Evolutionary conservation across 2,113 vertebrate species (phyloP).

Genomic region (Channa maculata): DNA sequence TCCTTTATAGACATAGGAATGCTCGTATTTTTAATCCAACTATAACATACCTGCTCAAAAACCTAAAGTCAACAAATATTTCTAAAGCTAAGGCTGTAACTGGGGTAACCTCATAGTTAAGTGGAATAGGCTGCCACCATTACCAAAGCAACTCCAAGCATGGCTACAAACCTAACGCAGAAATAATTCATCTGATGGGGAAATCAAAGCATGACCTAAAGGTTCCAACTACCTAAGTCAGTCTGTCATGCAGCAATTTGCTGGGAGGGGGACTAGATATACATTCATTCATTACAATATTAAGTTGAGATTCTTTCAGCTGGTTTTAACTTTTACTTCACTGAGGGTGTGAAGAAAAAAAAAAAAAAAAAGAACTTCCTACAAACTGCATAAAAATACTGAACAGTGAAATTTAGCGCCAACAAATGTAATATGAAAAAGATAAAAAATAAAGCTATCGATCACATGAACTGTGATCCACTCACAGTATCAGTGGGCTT

Average conservation of each 20-base stretch:
- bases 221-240: constrained; percentile 21
- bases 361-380: background rate
- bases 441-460: constrained; percentile 84
- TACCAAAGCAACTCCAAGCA: background rate
- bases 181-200: constrained; percentile 16
- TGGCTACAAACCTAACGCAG: constrained; percentile 14
- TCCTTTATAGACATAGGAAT: constrained; percentile 27
- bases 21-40: constrained; percentile 17
- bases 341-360: background rate
- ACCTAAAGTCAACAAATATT: constrained; percentile 13
- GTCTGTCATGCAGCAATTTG: constrained; percentile 2
- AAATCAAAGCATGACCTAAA: constrained; percentile 3
- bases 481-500: constrained; percentile 91
- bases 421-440: constrained; percentile 80
- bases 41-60: constrained; percentile 11
- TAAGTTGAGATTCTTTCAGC: constrained; percentile 23
- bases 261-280: constrained; percentile 19
- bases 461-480: constrained; percentile 82
- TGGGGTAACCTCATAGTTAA: too few species aligned
- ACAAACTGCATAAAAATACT: constrained; percentile 40
- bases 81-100: constrained; percentile 47
- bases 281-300: constrained; percentile 61
- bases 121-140: background rate
- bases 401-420: constrained; percentile 57
- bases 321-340: constrained; percentile 36